Base-by-base conservation (phyloP, 2,888 invertebrate genomes). In the Rhorus exstirpatorius region DNA sequence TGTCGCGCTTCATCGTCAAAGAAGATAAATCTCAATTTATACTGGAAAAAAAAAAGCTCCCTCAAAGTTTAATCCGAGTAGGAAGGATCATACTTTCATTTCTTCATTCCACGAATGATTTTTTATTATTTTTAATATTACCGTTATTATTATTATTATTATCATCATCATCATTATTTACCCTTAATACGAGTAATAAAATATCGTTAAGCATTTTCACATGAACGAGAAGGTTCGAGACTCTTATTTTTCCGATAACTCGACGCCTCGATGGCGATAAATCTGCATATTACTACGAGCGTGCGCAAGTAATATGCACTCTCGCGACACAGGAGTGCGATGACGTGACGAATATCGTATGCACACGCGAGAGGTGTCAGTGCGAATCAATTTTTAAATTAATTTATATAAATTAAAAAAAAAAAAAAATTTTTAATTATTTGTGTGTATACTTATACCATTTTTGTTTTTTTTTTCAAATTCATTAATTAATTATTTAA, bases 241-340 rank as follows among this genome's bases (percentile, higher is more conserved):
- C n/a, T 31, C 3, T 31, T 31, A 3, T 31, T 31, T 31, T 31
- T 31, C 31, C 58, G 49, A 60, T 79, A 60, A 19, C 17, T 67
- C 79, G 31, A 61, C 49, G 31, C 60, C 35, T 21, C 7, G 19
- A 68, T 44, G 41, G 26, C 41, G 31, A 60, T 67, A 79, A 74
- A 79, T 79, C 67, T 72, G 17, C 61, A 61, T 74, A 74, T 79
- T 79, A 67, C 74, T 38, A 21, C 38, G 26, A 35, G 35, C 31
- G 55, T 70, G 55, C 49, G 6, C n/a, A 67, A 68, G 68, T 75
- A 35, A 41, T 58, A 71, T 49, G 61, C 51, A 58, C 31, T 21
- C 31, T 71, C 60, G 63, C 51, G 76, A 67, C 75, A 79, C 41
- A 49, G 41, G 21, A 53, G 10, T 63, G n/a, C 21, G 53, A 68